These are phyloP conservation scores for Selene dorsalis DNA, from an alignment of 2,797 vertebrate species.

Conservation along the genomic window DNA sequence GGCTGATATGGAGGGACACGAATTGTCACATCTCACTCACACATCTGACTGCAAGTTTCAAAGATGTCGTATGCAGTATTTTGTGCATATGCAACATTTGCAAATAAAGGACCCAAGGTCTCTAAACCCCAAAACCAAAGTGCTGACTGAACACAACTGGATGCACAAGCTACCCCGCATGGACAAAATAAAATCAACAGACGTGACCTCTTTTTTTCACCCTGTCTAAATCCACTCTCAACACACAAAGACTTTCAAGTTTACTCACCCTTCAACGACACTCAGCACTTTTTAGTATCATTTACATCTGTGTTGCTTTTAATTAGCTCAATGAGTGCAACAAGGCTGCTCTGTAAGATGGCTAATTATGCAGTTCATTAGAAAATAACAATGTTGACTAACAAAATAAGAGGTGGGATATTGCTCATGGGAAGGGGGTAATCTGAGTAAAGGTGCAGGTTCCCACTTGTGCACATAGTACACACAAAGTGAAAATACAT, in stretches of 20 bases:
- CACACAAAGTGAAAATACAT: not conserved
- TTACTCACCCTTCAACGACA: constrained; percentile 13
- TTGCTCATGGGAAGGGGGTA: not conserved
- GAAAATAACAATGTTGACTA: constrained; percentile 50
- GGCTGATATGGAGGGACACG: no score
- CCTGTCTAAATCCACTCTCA: not conserved
- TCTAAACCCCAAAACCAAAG: not conserved
- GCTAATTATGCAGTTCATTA: constrained; percentile 52
- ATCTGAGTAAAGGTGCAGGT: not conserved
- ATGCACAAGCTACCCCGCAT: not conserved
- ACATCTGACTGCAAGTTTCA: not conserved
- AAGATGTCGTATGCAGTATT: not conserved
- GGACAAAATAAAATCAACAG: not conserved
- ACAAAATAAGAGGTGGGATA: constrained; percentile 33
- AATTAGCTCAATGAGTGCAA: constrained; percentile 42
- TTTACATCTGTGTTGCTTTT: constrained; percentile 49
- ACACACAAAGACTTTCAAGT: constrained; percentile 10
- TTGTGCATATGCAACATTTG: not conserved
- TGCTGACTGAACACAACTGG: constrained; percentile 2
- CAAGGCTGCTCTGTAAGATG: constrained; percentile 28
- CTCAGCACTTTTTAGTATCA: constrained; percentile 2
- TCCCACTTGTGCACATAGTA: not conserved
- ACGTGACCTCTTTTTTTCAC: not conserved
- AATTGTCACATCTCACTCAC: not conserved
- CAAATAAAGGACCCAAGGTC: not conserved